Evolutionary conservation across 2,797 vertebrate species (phyloP).

Genomic region (Anguilla marmorata): DNA sequence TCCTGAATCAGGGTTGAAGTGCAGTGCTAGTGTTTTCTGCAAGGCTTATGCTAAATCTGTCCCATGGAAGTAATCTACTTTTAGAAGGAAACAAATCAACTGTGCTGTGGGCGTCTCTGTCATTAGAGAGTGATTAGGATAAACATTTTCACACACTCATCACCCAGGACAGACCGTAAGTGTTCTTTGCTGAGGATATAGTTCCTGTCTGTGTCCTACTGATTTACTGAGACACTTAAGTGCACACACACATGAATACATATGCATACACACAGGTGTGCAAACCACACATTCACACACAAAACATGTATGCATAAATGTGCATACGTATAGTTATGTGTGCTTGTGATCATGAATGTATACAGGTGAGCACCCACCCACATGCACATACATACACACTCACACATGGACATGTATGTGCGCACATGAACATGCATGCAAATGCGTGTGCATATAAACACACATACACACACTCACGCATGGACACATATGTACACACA

Average conservation of each 20-base stretch:
- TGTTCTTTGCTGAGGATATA: background rate
- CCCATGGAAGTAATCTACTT: slow-evolving; percentile 87
- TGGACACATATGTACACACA: background rate
- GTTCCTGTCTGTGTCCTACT: background rate
- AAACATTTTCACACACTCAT: slow-evolving; percentile 50
- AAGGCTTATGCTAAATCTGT: slow-evolving; percentile 85
- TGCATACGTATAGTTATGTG: background rate
- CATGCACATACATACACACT: background rate
- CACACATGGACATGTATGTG: background rate
- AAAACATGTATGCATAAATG: background rate
- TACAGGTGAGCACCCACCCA: background rate
- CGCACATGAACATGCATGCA: too few species aligned
- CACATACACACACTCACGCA: background rate
- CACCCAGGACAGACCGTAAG: background rate
- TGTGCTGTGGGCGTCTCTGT: slow-evolving; percentile 79
- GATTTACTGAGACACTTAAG: background rate
- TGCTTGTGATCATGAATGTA: too few species aligned
- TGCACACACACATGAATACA: background rate
- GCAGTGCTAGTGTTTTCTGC: slow-evolving; percentile 80
- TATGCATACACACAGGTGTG: background rate
- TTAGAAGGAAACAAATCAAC: slow-evolving; percentile 85
- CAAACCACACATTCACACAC: background rate
- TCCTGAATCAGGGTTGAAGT: slow-evolving; percentile 67
- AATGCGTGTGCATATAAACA: too few species aligned
- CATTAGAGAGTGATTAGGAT: slow-evolving; percentile 84